Evolutionary conservation across 2,888 invertebrate species (phyloP), one percentile per base, ranked within the genome.

Genomic region (Coecobrya sp.): DNA sequence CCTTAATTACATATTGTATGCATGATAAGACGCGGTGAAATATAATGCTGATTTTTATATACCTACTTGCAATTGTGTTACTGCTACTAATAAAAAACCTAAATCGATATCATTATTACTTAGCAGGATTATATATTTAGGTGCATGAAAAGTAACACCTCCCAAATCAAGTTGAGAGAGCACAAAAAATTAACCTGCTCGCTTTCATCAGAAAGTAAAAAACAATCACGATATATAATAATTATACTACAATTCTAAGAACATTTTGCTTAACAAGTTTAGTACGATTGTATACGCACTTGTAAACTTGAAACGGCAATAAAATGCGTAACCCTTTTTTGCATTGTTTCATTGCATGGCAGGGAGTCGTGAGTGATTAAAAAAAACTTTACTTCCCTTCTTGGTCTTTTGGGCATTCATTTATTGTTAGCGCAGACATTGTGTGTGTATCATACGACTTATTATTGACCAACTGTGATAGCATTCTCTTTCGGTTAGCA

Each of bases 1-100:
- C 70, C 86, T 73, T 86, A 86, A 86, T 86, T 86, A 86, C 22
- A 86, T 4, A 68, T 2, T 86, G 25, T 49, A 86, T 52, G 70
- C 86, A 52, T 86, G 70, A 86, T 49, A 52, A 16, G 49, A 16
- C 86, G 19, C 70, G 19, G 19, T 70, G 42, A 70, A 70, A 70
- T 70, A 19, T 42, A 42, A 19, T 42, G 19, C 42, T 70, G n/a
- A 70, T 70, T 42, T 68, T 68, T 68, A 68, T 25, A 25, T 62
- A 62, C 16, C n/a, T 2, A 62, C 16, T 62, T 3, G 7, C 25
- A 62, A 62, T 62, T 22, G 25, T 16, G 30, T 30, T 13, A 16
- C 30, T 13, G 16, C 10, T 16, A 68, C 13, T 30, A 8, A 11
- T 59, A 70, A 70, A n/a, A n/a, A n/a, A n/a, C n/a, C n/a, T n/a